A percentile compares a stretch with the other conserved stretches of the same genome.
Conservation (phyloP, 2,888 invertebrate species). For the Amblyteles armatorius region DNA sequence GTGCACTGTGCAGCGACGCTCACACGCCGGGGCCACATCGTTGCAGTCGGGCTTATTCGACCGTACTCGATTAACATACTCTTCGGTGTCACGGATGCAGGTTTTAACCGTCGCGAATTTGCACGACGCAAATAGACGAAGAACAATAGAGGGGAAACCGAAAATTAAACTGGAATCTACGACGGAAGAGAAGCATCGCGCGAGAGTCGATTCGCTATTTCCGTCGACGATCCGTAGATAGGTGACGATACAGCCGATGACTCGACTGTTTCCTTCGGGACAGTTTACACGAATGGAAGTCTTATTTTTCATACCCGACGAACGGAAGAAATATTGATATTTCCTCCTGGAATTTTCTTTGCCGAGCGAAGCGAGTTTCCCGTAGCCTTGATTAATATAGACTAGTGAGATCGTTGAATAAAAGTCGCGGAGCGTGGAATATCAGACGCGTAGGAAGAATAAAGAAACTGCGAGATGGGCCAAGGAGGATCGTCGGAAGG, state of each 20-base stretch:
- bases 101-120: background rate
- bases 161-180: slow-evolving; percentile 43
- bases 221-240: slow-evolving; percentile 33
- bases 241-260: background rate
- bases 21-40: slow-evolving; percentile 11
- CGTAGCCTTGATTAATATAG: background rate
- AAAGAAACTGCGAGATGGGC: slow-evolving; percentile 50
- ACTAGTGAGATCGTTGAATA: background rate
- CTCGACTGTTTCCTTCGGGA: background rate
- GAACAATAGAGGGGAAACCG: slow-evolving; percentile 9
- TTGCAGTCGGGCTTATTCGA: background rate
- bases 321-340: too few species aligned
- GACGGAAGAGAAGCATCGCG: slow-evolving; percentile 26
- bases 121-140: background rate
- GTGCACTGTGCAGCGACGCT: slow-evolving; percentile 52
- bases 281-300: too few species aligned
- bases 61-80: background rate
- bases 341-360: background rate
- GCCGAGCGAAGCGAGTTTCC: background rate
- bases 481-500: slow-evolving; percentile 39
- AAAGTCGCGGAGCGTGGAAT: background rate
- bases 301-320: too few species aligned
- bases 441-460: slow-evolving; percentile 30
- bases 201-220: slow-evolving; percentile 57
- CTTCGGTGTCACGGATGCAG: background rate